Evolutionary conservation across 2,888 invertebrate genomes (phyloP).

Genomic region (Meghimatium bilineatum): DNA sequence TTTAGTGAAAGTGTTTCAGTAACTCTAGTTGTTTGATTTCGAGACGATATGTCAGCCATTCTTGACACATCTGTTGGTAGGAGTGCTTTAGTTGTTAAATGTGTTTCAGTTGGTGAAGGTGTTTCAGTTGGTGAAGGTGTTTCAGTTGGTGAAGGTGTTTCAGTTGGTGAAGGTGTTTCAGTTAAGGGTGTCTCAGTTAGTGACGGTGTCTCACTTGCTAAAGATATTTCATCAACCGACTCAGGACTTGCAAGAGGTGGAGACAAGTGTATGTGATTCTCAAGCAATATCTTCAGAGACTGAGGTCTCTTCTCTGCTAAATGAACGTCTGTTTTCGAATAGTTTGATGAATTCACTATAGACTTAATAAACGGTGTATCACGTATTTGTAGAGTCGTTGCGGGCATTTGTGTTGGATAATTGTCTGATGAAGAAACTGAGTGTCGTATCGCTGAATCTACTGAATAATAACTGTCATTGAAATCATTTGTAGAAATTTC

Average conservation of each 20-base stretch:
- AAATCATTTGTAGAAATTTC: background rate
- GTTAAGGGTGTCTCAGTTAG: background rate
- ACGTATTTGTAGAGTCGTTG: background rate
- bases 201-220: background rate
- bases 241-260: constrained; percentile 14
- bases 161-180: no score
- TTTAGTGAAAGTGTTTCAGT: background rate
- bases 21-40: background rate
- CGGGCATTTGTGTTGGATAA: background rate
- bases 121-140: no score
- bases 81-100: no score
- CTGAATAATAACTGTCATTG: background rate
- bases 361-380: background rate
- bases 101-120: no score
- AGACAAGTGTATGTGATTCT: background rate
- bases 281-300: background rate
- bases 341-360: background rate
- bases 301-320: background rate
- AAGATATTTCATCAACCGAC: background rate
- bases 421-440: background rate
- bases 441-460: background rate
- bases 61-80: no score
- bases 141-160: no score
- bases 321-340: no score
- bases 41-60: no score